Evolutionary conservation across 2,888 invertebrate species (phyloP), one percentile per base, ranked within the genome.

Genomic region (Pyrgus malvae): DNA sequence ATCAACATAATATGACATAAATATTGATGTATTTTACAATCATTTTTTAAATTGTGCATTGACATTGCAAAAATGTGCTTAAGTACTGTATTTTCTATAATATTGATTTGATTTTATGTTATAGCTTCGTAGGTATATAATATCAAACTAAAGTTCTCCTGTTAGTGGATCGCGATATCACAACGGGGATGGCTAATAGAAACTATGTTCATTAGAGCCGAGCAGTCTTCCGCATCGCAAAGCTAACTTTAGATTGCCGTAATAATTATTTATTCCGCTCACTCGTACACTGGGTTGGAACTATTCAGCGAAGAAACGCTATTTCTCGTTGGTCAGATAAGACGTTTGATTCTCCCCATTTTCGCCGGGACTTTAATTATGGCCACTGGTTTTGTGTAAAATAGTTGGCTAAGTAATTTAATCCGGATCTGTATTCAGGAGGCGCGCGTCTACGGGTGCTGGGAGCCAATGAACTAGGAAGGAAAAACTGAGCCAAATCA

Each of bases 221-320:
- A 48, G 66, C 69, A 72, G 70, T 67, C 67, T 68, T 64, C 70
- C 69, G 70, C 70, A 72, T 68, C 70, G 63, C 66, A 72, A 73
- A 74, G 68, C 74, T 75, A 83, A 86, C 81, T 85, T 84, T 77
- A 82, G 80, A 86, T 88, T 80, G 82, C 78, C 76, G 78, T 82
- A 80, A 83, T 85, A 87, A 89, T 90, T 89, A 90, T 88, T 89
- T 88, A 90, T 90, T 90, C 90, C 81, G 84, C 85, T 89, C 90
- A 88, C 87, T 85, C 81, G 75, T 46, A 54, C 40, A 70, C 76
- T 78, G 80, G 81, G 72, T 83, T 76, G 68, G 73, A 83, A 88
- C 90, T 86, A 88, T 89, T 89, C 85, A 89, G 69, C 70, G 80
- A 82, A 83, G 88, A 86, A 89, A 87, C 83, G 83, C 86, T 82